A percentile compares a stretch with the other conserved stretches of the same genome.
These are phyloP conservation scores for Osmoderma eremita DNA, from an alignment of 2,888 invertebrate genomes.

Conservation along the genomic window DNA sequence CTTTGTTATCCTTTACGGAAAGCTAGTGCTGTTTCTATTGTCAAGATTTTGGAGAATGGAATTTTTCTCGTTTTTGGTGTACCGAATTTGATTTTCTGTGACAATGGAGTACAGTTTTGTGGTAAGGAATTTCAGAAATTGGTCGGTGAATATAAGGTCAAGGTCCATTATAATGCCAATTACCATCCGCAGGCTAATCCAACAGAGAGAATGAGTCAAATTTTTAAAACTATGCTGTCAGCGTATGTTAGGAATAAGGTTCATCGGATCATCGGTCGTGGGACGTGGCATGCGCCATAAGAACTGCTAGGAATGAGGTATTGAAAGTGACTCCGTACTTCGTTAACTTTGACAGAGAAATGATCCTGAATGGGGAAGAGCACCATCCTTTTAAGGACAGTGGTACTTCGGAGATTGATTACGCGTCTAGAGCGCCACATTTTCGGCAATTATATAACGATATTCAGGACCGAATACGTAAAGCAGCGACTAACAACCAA, in stretches of 20 bases:
- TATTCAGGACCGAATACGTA: too few relatives aligned
- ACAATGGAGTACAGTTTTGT: slow-evolving; percentile 46
- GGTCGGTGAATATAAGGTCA: slow-evolving; percentile 28
- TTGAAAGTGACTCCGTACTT: slow-evolving; percentile 44
- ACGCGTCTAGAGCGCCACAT: too few relatives aligned
- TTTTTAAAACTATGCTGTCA: slow-evolving; percentile 42
- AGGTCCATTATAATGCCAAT: slow-evolving; percentile 33
- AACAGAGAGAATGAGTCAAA: slow-evolving; percentile 41
- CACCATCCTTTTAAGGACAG: too few relatives aligned
- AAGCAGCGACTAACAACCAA: too few relatives aligned
- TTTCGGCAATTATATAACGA: too few relatives aligned
- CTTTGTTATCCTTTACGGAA: slow-evolving; percentile 29
- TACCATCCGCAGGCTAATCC: slow-evolving; percentile 44
- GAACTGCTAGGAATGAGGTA: slow-evolving; percentile 39
- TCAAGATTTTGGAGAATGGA: slow-evolving; percentile 38
- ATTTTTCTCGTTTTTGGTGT: slow-evolving; percentile 44
- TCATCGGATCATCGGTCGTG: slow-evolving; percentile 39
- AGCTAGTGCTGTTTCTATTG: slow-evolving; percentile 32
- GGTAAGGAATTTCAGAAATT: slow-evolving; percentile 34
- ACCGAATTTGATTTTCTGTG: slow-evolving; percentile 38
- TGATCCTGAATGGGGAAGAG: too few relatives aligned
- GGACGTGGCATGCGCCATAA: slow-evolving; percentile 36
- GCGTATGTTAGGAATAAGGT: slow-evolving; percentile 35
- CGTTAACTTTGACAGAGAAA: slow-evolving; percentile 40
- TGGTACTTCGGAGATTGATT: too few relatives aligned